phyloP scores from a whole-genome alignment of 2,797 vertebrate species.

The Zalophus californianus region DNA sequence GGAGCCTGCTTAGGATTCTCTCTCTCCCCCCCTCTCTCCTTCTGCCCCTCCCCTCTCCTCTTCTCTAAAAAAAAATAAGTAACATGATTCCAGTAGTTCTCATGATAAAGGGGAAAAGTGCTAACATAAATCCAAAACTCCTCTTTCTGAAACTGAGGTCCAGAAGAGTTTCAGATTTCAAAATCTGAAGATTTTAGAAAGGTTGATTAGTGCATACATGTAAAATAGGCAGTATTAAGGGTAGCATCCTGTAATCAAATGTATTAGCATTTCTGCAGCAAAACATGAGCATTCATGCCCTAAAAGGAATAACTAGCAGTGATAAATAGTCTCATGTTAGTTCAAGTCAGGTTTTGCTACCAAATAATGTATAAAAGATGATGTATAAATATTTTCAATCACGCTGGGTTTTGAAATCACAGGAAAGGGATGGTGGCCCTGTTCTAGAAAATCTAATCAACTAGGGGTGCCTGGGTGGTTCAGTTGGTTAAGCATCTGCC shows the following conservation, averaged over 20 bases:
- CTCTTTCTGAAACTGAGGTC: background rate
- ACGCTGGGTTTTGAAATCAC: conserved; percentile 44
- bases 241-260: background rate
- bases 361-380: background rate
- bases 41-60: background rate
- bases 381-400: background rate
- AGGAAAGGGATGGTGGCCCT: background rate
- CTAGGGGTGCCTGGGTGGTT: background rate
- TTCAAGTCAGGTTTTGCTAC: conserved; percentile 16
- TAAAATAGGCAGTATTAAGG: background rate
- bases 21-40: background rate
- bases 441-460: conserved; percentile 53
- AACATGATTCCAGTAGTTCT: background rate
- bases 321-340: background rate
- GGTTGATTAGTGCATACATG: background rate
- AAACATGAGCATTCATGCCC: background rate
- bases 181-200: conserved; percentile 33
- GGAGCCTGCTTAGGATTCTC: background rate
- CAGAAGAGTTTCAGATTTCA: background rate
- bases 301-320: background rate
- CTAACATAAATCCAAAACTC: background rate
- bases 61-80: background rate
- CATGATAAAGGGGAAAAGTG: background rate
- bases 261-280: conserved; percentile 18
- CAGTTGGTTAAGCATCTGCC: background rate